A percentile compares a stretch with the other conserved stretches of the same genome.
Conservation (phyloP, 2,113 vertebrate genomes). For the Colinus virginianus region DNA sequence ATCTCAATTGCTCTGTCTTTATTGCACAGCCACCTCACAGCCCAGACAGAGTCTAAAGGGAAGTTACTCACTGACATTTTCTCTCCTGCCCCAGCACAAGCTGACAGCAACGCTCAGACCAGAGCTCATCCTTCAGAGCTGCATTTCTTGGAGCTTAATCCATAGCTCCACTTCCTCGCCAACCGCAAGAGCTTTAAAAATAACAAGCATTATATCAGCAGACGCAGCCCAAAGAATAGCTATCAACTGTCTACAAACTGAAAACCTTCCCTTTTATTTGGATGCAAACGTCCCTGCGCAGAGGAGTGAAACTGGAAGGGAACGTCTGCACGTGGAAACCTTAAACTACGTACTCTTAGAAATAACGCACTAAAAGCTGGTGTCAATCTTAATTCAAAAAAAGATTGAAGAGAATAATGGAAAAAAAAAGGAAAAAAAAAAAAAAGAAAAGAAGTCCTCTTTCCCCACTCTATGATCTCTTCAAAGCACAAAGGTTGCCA, state of each 20-base stretch:
- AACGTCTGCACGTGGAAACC: background rate
- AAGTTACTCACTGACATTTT: background rate
- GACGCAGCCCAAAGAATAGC: constrained; percentile 13
- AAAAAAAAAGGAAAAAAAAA: background rate
- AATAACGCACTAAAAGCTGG: background rate
- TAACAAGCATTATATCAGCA: constrained; percentile 46
- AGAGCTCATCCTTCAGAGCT: background rate
- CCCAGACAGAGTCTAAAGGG: background rate
- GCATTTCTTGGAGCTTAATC: background rate
- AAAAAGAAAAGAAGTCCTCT: background rate
- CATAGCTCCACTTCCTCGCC: background rate
- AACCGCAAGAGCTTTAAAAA: constrained; percentile 25
- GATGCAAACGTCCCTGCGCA: background rate
- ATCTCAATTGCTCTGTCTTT: constrained; percentile 20
- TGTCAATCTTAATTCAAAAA: background rate
- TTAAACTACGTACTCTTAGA: background rate
- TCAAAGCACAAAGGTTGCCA: background rate
- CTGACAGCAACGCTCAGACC: background rate
- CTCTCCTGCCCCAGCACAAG: background rate
- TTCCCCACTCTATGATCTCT: no score
- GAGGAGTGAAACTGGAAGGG: background rate
- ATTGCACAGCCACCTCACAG: background rate
- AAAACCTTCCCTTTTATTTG: background rate
- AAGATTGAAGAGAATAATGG: background rate
- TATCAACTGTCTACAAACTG: constrained; percentile 12